Evolutionary conservation across 1,140 invertebrate species (phyloP), one percentile per base, ranked within the genome.

Genomic region (Leguminivora glycinivorella): DNA sequence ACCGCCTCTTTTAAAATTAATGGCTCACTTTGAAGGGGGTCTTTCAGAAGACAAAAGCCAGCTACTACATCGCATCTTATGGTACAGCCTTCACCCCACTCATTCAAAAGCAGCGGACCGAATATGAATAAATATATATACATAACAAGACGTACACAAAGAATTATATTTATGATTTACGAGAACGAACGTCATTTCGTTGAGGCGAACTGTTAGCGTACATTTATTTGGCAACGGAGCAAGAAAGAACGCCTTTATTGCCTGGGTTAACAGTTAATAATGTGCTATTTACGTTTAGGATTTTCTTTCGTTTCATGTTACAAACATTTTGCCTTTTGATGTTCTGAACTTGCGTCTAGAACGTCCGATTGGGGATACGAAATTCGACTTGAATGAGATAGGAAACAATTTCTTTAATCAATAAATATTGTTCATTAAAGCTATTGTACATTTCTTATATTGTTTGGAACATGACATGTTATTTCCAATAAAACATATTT

Each of bases 71-170:
- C 58, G 2, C 69, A 24, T 67, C 70, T 67, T 56, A 70, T 60
- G 38, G 40, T 19, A 60, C 34, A 25, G 29, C 12, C 29, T 52
- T 38, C 29, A 63, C 58, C 29, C 58, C 26, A 31, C 29, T 68
- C 56, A 82, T 84, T 85, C 75, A 76, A 34, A 73, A 40, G 43
- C 78, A 83, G 76, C 72, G 29, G 68, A 79, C 71, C 75, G 77
- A 66, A 74, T 76, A 72, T 73, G 72, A 82, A 80, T 80, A 84
- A 80, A 82, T 77, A 84, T 74, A 82, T 75, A 84, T 74, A 78
- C 22, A 47, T 63, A 69, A 26, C 29, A 68, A 71, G 58, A 69
- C 78, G 31, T 67, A 67, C 22, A 71, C 52, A 67, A 70, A 40
- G 34, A 47, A 43, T 63, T 5, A n/a, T 71, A 66, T 52, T 77